Percentiles rank a stretch among this genome's conserved stretches.
phyloP scores from a whole-genome alignment of 2,113 vertebrate genomes.

The Vulpes vulpes region DNA sequence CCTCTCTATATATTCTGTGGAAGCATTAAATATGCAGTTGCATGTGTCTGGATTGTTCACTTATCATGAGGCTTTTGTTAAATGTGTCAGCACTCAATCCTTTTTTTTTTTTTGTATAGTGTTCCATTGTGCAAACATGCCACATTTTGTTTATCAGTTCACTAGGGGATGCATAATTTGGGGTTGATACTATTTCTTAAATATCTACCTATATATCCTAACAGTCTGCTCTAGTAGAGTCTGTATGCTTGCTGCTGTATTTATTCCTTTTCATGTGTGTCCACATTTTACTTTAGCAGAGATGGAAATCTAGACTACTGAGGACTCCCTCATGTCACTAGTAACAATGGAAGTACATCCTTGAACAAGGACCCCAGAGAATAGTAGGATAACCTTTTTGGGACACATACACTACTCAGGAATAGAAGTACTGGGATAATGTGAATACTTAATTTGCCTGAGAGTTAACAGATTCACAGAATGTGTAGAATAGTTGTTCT shows the following conservation, averaged over 20 bases:
- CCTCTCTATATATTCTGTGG: not conserved
- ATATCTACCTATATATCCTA: not conserved
- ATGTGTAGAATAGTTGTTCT: not conserved
- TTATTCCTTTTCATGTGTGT: not conserved
- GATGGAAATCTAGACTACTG: not conserved
- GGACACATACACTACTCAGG: not conserved
- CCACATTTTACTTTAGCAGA: not conserved
- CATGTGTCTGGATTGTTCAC: not conserved
- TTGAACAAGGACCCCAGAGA: not conserved
- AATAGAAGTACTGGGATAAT: not conserved
- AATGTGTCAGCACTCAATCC: not conserved
- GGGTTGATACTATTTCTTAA: not conserved
- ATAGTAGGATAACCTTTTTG: not conserved
- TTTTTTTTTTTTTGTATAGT: not conserved
- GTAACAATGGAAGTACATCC: not conserved
- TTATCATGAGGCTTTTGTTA: not conserved
- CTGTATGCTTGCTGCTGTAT: not conserved
- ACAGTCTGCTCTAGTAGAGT: not conserved
- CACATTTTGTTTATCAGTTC: not conserved
- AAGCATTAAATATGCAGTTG: not conserved
- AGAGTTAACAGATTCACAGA: not conserved
- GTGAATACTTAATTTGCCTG: not conserved
- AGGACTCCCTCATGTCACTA: not conserved
- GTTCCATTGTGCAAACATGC: not conserved
- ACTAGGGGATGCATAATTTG: not conserved